These are phyloP conservation scores for Ormyrus thymus DNA, from an alignment of 2,888 invertebrate genomes.

Conservation along the genomic window DNA sequence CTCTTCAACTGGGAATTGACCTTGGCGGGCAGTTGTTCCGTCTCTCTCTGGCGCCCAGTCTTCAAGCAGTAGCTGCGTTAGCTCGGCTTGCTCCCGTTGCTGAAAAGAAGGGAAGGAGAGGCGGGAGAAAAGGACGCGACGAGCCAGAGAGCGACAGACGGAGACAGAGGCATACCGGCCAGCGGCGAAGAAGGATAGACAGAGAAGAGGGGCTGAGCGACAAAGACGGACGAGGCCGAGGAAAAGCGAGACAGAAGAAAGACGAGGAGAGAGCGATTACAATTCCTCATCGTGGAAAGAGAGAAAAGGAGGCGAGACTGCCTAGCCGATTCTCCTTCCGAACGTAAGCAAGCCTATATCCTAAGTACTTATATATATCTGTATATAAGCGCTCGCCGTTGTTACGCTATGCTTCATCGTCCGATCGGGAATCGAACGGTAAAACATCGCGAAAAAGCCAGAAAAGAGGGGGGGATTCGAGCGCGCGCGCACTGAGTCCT, in stretches of 20 bases:
- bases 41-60: neutral
- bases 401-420: neutral
- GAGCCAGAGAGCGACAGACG: conserved; percentile 18
- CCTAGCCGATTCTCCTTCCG: neutral
- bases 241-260: conserved; percentile 1
- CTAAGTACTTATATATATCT: neutral
- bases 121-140: conserved; percentile 50
- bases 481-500: neutral
- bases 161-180: conserved; percentile 35
- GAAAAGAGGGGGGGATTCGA: neutral
- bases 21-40: conserved; percentile 3
- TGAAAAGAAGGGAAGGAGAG: conserved; percentile 44
- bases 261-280: conserved; percentile 13
- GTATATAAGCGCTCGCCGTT: neutral
- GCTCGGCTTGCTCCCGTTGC: neutral
- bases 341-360: conserved; percentile 31
- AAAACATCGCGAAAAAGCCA: conserved; percentile 15
- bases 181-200: neutral
- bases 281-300: neutral
- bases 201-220: conserved; percentile 20
- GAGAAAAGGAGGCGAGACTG: conserved; percentile 31
- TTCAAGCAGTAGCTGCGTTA: neutral
- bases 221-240: neutral
- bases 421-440: conserved; percentile 14
- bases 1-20: conserved; percentile 17